Evolutionary conservation across 2,888 invertebrate species (phyloP), one percentile per base, ranked within the genome.

Genomic region (Mechanitis messenoides): DNA sequence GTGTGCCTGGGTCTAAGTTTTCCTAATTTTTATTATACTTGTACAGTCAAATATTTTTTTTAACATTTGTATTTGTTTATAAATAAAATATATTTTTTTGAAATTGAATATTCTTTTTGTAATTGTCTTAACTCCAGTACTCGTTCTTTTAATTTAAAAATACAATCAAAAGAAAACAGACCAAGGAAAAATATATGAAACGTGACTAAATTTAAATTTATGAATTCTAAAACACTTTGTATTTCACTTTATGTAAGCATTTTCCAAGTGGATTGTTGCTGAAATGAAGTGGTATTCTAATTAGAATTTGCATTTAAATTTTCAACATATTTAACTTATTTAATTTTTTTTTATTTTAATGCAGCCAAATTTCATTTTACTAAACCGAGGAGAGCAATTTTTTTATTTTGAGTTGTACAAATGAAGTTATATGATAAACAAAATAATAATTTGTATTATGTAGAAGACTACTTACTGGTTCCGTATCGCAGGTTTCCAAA

Each of bases 401-500:
- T 50, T 7, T 42, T 1, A 9, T 9, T 9, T 9, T 42, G 1
- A 3, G 1, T 2, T 9, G 42, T 42, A 9, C 3, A 6, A 3
- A 35, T 35, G 4, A 42, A 42, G 42, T 42, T 42, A 42, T 42
- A 9, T 42, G 42, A 47, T 33, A 35, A 42, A 58, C 33, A 9
- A 12, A 28, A 35, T 35, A 2, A 47, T 38, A 50, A 20, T n/a
- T 7, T 33, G n/a, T 42, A 54, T n/a, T 11, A 46, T 45, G 45
- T 33, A 45, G 20, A 42, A 50, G 31, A 9, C 50, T 33, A 92
- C 94, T 94, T 85, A 94, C 94, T 91, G 94, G 94, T 91, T 94
- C 92, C 74, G 93, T 93, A 80, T 94, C 94, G 84, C 94, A 94
- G 74, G 94, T 93, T 84, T 94, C 94, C 77, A 94, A 91, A 74